Percentiles rank a stretch among this genome's conserved stretches.
Evolutionary conservation across 2,888 invertebrate genomes (phyloP).

Genomic region (Caenorhabditis japonica): DNA sequence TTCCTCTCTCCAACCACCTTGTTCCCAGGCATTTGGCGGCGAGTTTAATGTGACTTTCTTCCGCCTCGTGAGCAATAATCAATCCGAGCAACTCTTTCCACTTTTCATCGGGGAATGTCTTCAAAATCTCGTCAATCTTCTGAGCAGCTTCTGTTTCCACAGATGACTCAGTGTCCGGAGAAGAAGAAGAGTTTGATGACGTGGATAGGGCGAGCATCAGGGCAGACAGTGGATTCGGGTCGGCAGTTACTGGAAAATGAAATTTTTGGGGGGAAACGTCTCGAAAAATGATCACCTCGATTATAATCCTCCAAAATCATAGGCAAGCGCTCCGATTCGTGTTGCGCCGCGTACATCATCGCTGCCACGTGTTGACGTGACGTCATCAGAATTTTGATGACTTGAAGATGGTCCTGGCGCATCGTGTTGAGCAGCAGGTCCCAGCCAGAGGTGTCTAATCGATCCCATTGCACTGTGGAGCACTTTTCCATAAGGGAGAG

Average conservation of each 20-base stretch:
- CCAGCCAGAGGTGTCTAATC: slow-evolving; percentile 13
- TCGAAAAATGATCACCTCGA: slow-evolving; percentile 3
- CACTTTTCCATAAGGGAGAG: slow-evolving; percentile 13
- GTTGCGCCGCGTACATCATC: slow-evolving; percentile 34
- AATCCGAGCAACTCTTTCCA: slow-evolving; percentile 36
- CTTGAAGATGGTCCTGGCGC: slow-evolving; percentile 23
- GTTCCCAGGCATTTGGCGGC: slow-evolving; percentile 9
- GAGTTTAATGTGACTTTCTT: not conserved
- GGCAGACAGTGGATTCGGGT: slow-evolving; percentile 5
- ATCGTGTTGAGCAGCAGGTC: slow-evolving; percentile 16
- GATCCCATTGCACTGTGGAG: slow-evolving; percentile 8
- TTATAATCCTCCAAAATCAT: slow-evolving; percentile 25
- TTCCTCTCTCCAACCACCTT: slow-evolving; percentile 27
- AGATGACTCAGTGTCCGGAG: not conserved
- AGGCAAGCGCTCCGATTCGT: slow-evolving; percentile 9
- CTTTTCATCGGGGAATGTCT: slow-evolving; percentile 34
- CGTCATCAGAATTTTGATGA: slow-evolving; percentile 9
- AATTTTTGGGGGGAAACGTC: not conserved
- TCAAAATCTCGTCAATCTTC: slow-evolving; percentile 2
- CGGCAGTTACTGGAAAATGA: slow-evolving; percentile 3
- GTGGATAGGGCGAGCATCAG: slow-evolving; percentile 14
- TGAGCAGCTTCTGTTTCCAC: not conserved
- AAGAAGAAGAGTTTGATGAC: slow-evolving; percentile 1
- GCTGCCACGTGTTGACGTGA: slow-evolving; percentile 26
- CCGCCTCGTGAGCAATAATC: slow-evolving; percentile 17